Conservation (phyloP, 2,797 vertebrate species). For the Poeciliopsis turneri region DNA sequence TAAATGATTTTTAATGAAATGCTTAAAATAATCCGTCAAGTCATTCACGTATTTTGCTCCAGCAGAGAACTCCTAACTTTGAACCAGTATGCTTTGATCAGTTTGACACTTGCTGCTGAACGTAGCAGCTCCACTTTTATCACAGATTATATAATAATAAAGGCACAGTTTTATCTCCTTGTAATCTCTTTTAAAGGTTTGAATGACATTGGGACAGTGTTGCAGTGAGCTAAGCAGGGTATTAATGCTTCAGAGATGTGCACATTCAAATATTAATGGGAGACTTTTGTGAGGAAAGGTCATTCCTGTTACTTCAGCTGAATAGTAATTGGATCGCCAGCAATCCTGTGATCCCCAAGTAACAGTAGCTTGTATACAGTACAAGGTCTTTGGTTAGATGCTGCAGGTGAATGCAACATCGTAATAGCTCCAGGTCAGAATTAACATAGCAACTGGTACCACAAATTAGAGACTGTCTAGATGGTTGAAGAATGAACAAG, state of each 20-base stretch:
- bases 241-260: conserved; percentile 68
- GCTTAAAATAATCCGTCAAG: conserved; percentile 17
- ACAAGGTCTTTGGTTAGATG: conserved; percentile 6
- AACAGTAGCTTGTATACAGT: conserved; percentile 15
- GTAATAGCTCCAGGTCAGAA: conserved; percentile 41
- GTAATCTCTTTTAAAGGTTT: conserved; percentile 68
- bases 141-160: conserved; percentile 54
- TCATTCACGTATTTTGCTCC: conserved; percentile 23
- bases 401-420: conserved; percentile 16
- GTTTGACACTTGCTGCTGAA: conserved; percentile 9
- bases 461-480: conserved; percentile 25
- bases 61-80: conserved; percentile 26
- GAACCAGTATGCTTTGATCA: conserved; percentile 22
- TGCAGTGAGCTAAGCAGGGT: conserved; percentile 53
- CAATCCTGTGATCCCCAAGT: conserved; percentile 29
- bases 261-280: conserved; percentile 70
- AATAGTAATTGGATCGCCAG: conserved; percentile 56
- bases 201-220: conserved; percentile 68
- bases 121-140: conserved; percentile 29
- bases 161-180: conserved; percentile 49
- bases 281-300: conserved; percentile 65
- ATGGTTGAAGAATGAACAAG: conserved; percentile 30
- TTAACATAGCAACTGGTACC: conserved; percentile 19
- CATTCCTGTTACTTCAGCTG: conserved; percentile 53
- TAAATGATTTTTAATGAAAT: conserved; percentile 58